Evolutionary conservation across 2,888 invertebrate genomes (phyloP), one percentile per base, ranked within the genome.

Genomic region (Trachelus iudaicus): DNA sequence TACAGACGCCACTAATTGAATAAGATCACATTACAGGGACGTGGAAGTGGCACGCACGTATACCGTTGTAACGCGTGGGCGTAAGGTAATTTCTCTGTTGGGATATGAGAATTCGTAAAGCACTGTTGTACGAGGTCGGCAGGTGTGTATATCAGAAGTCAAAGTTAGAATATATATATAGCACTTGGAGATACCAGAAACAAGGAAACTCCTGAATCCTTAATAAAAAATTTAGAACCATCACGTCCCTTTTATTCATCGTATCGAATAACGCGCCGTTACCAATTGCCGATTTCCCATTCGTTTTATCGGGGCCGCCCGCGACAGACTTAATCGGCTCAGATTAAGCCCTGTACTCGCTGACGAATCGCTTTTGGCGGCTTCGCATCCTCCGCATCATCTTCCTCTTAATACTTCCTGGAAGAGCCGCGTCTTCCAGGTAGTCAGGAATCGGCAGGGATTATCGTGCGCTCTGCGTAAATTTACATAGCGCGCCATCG

Each of bases 21-120:
- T 77, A 77, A 75, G 80, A 80, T 80, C 80, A 79, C 80, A 69
- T 80, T 80, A 79, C 79, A 31, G 73, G 71, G 68, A 75, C 71
- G 74, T 73, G 73, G 73, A 76, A 73, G 79, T 79, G 79, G 73
- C 77, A 76, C 56, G 74, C 75, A 34, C 34, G 69, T 30, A 69
- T 76, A 69, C 56, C 34, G 75, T 56, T 69, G 77, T 71, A 30
- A 40, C 34, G 76, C 76, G 77, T 79, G 79, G 80, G 77, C 77
- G 80, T 75, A n/a, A 76, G 79, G 73, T 80, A 76, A 77, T 79
- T 79, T 79, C 77, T 77, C 73, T 68, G 15, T 69, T 71, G 69
- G 31, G 75, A 33, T 40, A 73, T 37, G n/a, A 23, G 71, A 75
- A 56, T 23, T 23, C 56, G 56, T 40, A 15, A 15, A 40, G 40